Base-by-base conservation (phyloP, 2,113 vertebrate species). In the Corythornis madagascariensis region DNA sequence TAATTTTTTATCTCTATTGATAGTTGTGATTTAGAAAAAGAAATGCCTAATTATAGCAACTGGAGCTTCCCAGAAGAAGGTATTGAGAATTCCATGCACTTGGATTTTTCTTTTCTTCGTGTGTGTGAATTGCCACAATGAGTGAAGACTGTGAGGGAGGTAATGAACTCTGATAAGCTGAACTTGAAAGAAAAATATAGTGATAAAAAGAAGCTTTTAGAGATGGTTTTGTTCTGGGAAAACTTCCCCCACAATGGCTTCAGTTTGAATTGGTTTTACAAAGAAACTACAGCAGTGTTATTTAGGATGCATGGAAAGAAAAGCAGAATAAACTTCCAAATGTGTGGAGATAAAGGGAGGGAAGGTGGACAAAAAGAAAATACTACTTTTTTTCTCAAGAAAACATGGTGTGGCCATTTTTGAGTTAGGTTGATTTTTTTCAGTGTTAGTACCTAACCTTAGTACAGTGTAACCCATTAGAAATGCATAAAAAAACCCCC, bases 1-100 rank as follows among this genome's bases (percentile, higher is more conserved):
- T 73, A 56, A 25, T 90, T 95, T 95, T 95, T 90, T 94, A 65
- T 96, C 57, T 43, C 65, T 64, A 56, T 52, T 97, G 81, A 45
- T 86, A 80, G n/a, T 91, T 96, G 63, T 92, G 71, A 72, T 72
- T 88, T 92, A 76, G 90, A 67, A 89, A 74, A 81, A 57, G 79
- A 21, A 24, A 92, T 59, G 63, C 92, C 91, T 95, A 71, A 89
- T 94, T 61, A 75, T 91, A 95, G 81, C 42, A 87, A 55, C 80
- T 66, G 52, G 81, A 88, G 29, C 55, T 78, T 90, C 71, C 64
- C 48, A 91, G 31, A 65, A 86, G 63, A 89, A 93, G 53, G 92
- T 86, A 75, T 69, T 88, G 59, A 83, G 76, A 78, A 55, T 96
- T 95, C 50, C 53, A 79, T n/a, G 61, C 86, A 31, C 84, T 85